Conservation (phyloP, 2,797 vertebrate species). For the Lepus oiostolus region DNA sequence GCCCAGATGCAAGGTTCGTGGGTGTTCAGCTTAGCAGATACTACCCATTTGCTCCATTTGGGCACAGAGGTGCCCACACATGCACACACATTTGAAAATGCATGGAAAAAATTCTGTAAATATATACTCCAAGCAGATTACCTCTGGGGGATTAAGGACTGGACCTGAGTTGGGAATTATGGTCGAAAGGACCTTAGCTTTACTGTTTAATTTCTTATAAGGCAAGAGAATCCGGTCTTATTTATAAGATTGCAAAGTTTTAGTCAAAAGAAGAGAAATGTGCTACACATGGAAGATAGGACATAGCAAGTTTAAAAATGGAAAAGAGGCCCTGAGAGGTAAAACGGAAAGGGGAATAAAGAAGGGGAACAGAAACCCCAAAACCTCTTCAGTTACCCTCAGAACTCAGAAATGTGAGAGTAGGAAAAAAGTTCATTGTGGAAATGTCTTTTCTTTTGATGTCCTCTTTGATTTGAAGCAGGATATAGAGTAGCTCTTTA, state of each 20-base stretch:
- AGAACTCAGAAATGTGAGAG: neutral
- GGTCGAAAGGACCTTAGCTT: neutral
- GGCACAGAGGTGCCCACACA: neutral
- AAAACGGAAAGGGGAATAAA: neutral
- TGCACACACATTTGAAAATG: neutral
- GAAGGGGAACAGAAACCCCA: neutral
- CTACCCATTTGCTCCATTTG: neutral
- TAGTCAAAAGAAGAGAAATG: slow-evolving; percentile 9
- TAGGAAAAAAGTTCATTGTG: neutral
- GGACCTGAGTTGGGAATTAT: neutral
- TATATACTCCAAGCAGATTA: neutral
- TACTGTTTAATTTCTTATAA: neutral
- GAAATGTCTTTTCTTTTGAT: neutral
- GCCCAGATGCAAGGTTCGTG: neutral
- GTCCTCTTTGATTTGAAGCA: neutral
- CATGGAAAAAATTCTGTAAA: neutral
- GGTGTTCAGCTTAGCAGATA: neutral
- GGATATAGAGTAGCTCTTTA: neutral
- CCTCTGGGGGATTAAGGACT: neutral
- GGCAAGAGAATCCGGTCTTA: neutral
- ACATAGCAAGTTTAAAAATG: neutral
- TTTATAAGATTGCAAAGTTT: neutral
- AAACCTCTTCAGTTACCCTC: neutral
- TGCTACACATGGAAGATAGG: neutral
- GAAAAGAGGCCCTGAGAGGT: neutral